These are phyloP conservation scores for Diplodus puntazzo DNA, from an alignment of 2,797 vertebrate genomes.

Conservation along the genomic window DNA sequence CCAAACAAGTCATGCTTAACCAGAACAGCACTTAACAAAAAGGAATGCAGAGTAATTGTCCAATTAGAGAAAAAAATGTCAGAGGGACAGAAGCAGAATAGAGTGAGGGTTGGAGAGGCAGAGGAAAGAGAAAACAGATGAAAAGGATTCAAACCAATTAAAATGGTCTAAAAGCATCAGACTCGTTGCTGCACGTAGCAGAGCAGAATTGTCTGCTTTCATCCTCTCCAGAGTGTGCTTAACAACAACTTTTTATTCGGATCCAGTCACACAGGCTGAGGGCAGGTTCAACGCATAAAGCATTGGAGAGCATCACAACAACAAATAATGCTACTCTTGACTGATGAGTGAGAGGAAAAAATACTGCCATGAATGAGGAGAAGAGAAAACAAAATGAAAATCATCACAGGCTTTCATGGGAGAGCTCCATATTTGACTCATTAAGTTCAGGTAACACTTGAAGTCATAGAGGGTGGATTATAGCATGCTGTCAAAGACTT, in stretches of 20 bases:
- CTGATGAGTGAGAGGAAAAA: conserved; percentile 9
- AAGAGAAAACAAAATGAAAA: conserved; percentile 15
- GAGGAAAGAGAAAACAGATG: conserved; percentile 60
- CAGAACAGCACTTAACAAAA: conserved; percentile 60
- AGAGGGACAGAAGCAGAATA: conserved; percentile 45
- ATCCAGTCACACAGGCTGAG: conserved; percentile 44
- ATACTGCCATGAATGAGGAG: neutral
- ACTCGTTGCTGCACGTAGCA: conserved; percentile 32
- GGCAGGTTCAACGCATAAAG: conserved; percentile 37
- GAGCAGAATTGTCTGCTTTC: conserved; percentile 65
- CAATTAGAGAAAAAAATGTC: conserved; percentile 79
- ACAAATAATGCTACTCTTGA: conserved; percentile 29
- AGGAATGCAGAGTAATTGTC: conserved; percentile 72
- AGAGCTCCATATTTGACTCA: conserved; percentile 19
- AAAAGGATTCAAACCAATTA: conserved; percentile 82
- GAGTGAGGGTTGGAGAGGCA: conserved; percentile 45
- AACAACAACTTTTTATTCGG: conserved; percentile 52
- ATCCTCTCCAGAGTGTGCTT: conserved; percentile 53
- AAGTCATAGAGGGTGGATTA: conserved; percentile 2
- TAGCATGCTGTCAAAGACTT: conserved; percentile 19
- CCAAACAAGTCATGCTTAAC: conserved; percentile 66
- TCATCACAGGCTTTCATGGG: conserved; percentile 11
- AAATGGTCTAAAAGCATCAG: conserved; percentile 67
- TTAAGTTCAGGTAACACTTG: conserved; percentile 19
- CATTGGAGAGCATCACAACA: conserved; percentile 10